These are phyloP conservation scores for Philypnodon macrostomus DNA, from an alignment of 2,797 vertebrate species.

Conservation along the genomic window DNA sequence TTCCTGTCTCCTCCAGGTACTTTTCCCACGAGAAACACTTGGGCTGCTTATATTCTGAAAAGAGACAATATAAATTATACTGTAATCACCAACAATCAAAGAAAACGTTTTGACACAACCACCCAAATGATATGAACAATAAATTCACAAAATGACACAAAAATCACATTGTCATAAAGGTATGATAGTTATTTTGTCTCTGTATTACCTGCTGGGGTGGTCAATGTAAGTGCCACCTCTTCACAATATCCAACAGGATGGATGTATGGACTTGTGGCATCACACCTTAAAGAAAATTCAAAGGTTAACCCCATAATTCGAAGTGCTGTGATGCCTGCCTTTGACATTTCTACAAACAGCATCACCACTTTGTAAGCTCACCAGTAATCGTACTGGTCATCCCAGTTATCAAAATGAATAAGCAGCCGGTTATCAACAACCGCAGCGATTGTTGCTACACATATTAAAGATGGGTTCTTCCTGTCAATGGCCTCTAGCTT, in stretches of 20 bases:
- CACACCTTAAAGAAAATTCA: constrained; percentile 69
- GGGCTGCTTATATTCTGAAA: constrained; percentile 81
- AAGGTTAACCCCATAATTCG: background rate
- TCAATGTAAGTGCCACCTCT: constrained; percentile 81
- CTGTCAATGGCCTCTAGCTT: constrained; percentile 81
- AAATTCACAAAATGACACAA: too few species aligned
- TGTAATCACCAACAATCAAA: background rate
- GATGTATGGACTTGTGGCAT: constrained; percentile 82
- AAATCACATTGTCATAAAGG: constrained; percentile 5
- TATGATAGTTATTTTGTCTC: constrained; percentile 49
- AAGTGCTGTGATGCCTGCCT: too few species aligned
- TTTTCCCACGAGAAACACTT: constrained; percentile 90
- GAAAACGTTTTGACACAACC: background rate
- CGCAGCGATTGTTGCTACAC: constrained; percentile 79
- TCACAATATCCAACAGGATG: constrained; percentile 85
- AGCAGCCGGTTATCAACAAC: constrained; percentile 82
- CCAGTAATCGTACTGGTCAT: constrained; percentile 84
- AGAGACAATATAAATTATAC: constrained; percentile 8
- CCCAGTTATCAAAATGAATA: constrained; percentile 84
- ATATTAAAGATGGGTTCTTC: constrained; percentile 78
- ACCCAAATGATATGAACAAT: background rate
- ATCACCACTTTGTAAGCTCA: constrained; percentile 37
- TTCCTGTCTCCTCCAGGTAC: constrained; percentile 87
- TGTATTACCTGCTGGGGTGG: constrained; percentile 84
- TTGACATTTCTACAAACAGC: background rate